Evolutionary conservation across 2,113 vertebrate genomes (phyloP), one percentile per base, ranked within the genome.

Genomic region (Brevimyrus niger): DNA sequence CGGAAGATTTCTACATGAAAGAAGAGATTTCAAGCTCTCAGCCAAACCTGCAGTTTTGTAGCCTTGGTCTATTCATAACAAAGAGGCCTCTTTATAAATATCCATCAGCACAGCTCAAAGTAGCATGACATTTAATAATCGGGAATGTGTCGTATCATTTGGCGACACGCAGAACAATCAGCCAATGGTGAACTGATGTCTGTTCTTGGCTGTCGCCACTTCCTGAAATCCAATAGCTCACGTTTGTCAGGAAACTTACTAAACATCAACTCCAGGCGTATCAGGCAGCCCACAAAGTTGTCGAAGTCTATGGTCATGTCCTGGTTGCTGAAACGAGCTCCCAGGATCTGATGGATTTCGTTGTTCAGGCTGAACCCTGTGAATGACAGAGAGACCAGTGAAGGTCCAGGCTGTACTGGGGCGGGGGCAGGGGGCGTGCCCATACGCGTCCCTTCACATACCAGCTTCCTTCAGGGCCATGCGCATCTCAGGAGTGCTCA

Each of bases 181-280:
- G 35, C 31, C 35, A 38, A 35, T 4, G 15, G 13, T 19, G 8
- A 19, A 0, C 4, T 7, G 7, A 84, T 8, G 38, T 46, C 21
- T 47, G 17, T 23, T 47, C 44, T 13, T 47, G 17, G 42, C 15
- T 48, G 35, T 51, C 11, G 21, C 23, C 44, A 42, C 69, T 83
- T 82, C 31, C 47, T 51, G 2, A 89, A 89, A 83, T 23, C 1
- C 50, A 38, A 31, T 13, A 46, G 11, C 15, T 84, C 58, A 27
- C 10, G n/a, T 17, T 42, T 3, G 31, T 8, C 27, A 83, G 53
- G 9, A 21, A 35, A 92, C 96, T 96, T 94, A 97, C 96, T 96
- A 93, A 97, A 97, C 84, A 97, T 93, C 23, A 89, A 93, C 93
- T 97, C 97, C 92, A 97, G 90, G 27, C 94, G 92, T 89, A 96